phyloP scores from a whole-genome alignment of 2,797 vertebrate genomes.

The Protosalanx chinensis region DNA sequence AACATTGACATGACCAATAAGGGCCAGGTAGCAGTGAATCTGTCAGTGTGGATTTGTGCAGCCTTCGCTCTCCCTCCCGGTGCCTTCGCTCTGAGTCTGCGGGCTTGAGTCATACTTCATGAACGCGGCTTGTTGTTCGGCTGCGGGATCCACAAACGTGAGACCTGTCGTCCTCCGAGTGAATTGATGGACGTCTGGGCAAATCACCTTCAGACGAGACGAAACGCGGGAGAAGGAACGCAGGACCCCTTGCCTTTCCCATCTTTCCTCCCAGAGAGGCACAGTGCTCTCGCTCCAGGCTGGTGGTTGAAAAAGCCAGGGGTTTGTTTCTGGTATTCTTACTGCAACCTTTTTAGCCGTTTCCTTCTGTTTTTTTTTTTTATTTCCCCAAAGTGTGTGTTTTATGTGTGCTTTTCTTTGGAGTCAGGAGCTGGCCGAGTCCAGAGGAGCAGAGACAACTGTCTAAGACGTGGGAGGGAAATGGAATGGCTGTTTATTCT shows the following conservation, averaged over 20 bases:
- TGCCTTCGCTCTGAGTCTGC: neutral
- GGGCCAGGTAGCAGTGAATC: conserved; percentile 45
- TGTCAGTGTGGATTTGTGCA: conserved; percentile 43
- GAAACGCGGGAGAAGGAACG: neutral
- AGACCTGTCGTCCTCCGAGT: conserved; percentile 8
- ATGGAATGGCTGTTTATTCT: conserved; percentile 72
- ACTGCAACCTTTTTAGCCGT: conserved; percentile 7
- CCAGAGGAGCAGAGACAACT: conserved; percentile 55
- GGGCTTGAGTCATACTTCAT: conserved; percentile 21
- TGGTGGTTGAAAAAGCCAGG: conserved; percentile 2
- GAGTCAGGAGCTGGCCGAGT: conserved; percentile 50
- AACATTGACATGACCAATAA: conserved; percentile 34
- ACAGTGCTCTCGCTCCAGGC: conserved; percentile 1
- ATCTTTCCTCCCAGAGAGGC: neutral
- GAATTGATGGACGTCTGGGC: conserved; percentile 17
- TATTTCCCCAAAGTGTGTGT: conserved; percentile 67
- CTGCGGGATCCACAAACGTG: conserved; percentile 1
- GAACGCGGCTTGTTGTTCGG: conserved; percentile 4
- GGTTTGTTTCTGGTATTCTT: conserved; percentile 22
- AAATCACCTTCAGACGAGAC: conserved; percentile 11
- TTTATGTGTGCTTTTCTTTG: conserved; percentile 65
- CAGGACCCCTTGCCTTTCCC: neutral
- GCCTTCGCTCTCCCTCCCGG: conserved; percentile 25
- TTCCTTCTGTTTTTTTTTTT: conserved; percentile 40
- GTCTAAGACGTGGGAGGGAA: conserved; percentile 60